Evolutionary conservation across 2,113 vertebrate species (phyloP), one percentile per base, ranked within the genome.

Genomic region (Sarotherodon lohbergeri): DNA sequence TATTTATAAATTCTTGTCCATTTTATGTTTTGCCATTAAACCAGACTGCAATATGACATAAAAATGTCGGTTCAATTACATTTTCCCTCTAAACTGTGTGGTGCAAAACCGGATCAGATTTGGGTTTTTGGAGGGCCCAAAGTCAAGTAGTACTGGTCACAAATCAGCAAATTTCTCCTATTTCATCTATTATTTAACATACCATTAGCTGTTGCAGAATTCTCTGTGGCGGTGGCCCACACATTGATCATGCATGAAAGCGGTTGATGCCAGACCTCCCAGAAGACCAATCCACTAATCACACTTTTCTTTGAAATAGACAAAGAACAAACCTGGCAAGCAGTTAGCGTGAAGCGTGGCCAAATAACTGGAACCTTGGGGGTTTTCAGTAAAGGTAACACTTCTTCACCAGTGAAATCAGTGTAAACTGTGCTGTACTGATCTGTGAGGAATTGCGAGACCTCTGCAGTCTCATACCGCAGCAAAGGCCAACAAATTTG

Each of bases 241-340:
- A 91, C 57, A 82, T 32, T 34, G 84, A 88, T 88, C 46, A 87
- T 79, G 36, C 54, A 48, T 29, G 68, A 19, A 86, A 82, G 71
- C 54, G 14, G 32, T 84, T 79, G 48, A 80, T 57, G 89, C 86
- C 90, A 92, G 94, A 95, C 94, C 94, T 94, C 94, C 94, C 93
- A 92, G 94, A 90, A 94, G 89, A 89, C 91, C 90, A 66, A 84
- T 89, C 50, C 86, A 63, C 84, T 88, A 89, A 90, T 73, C 41
- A n/a, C 66, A 89, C 76, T 90, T 94, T 94, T 94, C 82, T 90
- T 93, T 95, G 76, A 89, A 91, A 91, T n/a, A 79, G 88, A 93
- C 61, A 83, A 89, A 85, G 83, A 90, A 88, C 84, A 17, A 95
- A 90, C 82, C 91, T 90, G 89, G 90, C 86, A 86, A 78, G 50